Percentiles rank a stretch among this genome's conserved stretches.
phyloP scores from a whole-genome alignment of 2,113 vertebrate genomes.

The Balaeniceps rex region DNA sequence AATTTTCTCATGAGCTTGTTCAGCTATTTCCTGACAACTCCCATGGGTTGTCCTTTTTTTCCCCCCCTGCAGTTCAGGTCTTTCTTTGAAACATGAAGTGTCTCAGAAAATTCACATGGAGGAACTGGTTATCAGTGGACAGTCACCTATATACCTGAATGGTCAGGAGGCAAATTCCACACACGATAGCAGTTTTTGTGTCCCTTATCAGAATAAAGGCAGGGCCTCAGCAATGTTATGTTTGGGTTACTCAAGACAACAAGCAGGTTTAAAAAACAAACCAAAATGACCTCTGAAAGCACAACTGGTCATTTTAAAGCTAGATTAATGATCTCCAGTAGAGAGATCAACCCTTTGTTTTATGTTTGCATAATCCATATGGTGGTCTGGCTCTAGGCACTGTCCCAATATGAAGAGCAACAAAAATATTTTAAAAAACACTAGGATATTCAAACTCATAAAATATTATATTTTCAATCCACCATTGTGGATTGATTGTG shows the following conservation, averaged over 20 bases:
- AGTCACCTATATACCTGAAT: neutral
- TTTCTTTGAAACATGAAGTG: neutral
- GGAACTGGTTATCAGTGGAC: neutral
- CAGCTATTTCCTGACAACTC: neutral
- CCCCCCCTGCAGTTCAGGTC: neutral
- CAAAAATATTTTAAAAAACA: neutral
- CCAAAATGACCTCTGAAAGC: neutral
- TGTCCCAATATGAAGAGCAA: neutral
- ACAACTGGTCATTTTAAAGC: neutral
- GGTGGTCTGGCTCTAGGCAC: neutral
- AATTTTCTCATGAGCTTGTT: neutral
- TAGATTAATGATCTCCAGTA: neutral
- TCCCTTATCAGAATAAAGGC: neutral
- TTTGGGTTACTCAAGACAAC: conserved; percentile 2
- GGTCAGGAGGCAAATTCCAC: neutral
- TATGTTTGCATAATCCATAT: neutral
- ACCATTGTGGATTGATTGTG: neutral
- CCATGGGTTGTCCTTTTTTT: neutral
- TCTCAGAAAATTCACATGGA: neutral
- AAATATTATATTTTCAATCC: neutral
- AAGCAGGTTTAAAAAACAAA: neutral
- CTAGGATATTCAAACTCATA: neutral
- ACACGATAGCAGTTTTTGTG: neutral
- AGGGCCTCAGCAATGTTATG: neutral
- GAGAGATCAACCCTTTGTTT: neutral